A percentile compares a stretch with the other conserved stretches of the same genome.
Conservation (phyloP, 2,888 invertebrate species). For the Falcaria lacertinaria region DNA sequence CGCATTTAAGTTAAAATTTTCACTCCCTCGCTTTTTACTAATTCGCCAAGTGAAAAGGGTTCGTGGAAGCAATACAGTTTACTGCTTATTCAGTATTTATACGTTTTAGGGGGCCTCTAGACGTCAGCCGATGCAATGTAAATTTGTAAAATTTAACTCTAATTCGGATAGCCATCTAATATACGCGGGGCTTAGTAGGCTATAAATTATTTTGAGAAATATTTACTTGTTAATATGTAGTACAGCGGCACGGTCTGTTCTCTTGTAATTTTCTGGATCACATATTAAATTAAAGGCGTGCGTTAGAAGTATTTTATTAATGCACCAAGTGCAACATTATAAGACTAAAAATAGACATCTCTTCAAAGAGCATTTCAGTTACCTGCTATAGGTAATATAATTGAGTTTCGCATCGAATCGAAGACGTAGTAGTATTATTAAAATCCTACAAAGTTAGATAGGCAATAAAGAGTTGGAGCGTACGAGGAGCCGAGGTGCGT, state of each 20-base stretch:
- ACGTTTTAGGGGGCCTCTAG: conserved; percentile 66
- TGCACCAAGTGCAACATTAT: no score
- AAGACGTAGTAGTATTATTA: conserved; percentile 42
- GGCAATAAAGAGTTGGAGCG: conserved; percentile 66
- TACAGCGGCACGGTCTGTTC: no score
- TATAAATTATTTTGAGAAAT: not conserved
- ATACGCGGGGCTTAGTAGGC: not conserved
- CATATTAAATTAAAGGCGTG: no score
- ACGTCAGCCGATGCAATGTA: conserved; percentile 60
- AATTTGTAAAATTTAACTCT: conserved; percentile 63
- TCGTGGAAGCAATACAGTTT: conserved; percentile 79
- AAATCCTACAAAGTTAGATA: conserved; percentile 73
- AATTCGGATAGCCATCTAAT: conserved; percentile 17
- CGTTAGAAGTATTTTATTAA: no score
- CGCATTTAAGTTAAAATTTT: conserved; percentile 78
- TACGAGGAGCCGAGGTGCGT: conserved; percentile 46
- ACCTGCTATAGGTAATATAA: conserved; percentile 4
- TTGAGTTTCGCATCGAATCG: conserved; percentile 5
- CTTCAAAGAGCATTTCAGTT: conserved; percentile 1
- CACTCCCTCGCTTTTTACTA: conserved; percentile 80
- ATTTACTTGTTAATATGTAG: no score
- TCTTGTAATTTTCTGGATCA: no score
- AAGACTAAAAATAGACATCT: no score
- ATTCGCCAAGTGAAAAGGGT: conserved; percentile 81
- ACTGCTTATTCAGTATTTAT: conserved; percentile 80